Conservation (phyloP, 2,113 vertebrate genomes). For the Kobus ellipsiprymnus region DNA sequence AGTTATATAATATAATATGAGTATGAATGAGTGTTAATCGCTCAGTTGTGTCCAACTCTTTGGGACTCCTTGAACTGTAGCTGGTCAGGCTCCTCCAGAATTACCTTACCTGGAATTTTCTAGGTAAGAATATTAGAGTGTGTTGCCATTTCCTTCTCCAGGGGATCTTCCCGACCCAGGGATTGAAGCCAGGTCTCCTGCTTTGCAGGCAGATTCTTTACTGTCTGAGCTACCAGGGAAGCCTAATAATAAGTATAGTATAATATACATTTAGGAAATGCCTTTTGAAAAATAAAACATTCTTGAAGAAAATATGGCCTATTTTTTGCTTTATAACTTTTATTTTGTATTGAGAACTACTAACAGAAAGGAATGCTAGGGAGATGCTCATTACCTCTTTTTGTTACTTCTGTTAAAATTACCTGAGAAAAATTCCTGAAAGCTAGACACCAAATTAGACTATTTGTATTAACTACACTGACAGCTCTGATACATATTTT, state of each 20-base stretch:
- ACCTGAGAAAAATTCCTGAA: conserved; percentile 23
- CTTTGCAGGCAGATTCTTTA: neutral
- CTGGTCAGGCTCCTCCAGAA: neutral
- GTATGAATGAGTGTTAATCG: neutral
- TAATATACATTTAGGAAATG: neutral
- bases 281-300: neutral
- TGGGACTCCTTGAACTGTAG: neutral
- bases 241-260: neutral
- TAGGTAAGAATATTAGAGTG: neutral
- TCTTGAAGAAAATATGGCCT: neutral
- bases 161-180: neutral
- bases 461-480: conserved; percentile 25
- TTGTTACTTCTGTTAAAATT: conserved; percentile 33
- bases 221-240: neutral
- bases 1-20: conserved; percentile 3
- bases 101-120: neutral
- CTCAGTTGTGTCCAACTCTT: neutral
- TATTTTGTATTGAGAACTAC: neutral
- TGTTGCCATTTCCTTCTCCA: neutral
- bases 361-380: conserved; percentile 46
- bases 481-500: neutral
- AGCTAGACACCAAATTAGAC: conserved; percentile 1
- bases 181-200: neutral
- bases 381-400: neutral
- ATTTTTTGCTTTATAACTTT: conserved; percentile 44